Evolutionary conservation across 35 echinoderm and acorn worm species (phyloP).

Genomic region (Anneissia japonica): DNA sequence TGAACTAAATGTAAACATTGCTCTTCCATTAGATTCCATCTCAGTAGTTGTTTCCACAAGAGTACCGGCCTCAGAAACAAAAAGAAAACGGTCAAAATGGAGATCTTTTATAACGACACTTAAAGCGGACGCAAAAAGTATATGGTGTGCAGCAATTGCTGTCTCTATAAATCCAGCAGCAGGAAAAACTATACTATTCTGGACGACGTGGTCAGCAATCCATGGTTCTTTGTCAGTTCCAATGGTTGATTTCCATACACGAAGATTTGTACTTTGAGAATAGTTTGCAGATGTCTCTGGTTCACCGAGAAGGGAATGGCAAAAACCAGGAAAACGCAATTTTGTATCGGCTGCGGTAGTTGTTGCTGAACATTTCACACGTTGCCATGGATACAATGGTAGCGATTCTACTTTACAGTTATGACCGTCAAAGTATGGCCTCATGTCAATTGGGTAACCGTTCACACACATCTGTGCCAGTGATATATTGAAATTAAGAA

Average conservation of each 20-base stretch:
- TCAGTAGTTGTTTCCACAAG: constrained; percentile 14
- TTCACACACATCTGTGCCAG: neutral
- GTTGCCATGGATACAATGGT: constrained; percentile 47
- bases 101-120: neutral
- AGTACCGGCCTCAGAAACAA: neutral
- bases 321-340: neutral
- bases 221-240: constrained; percentile 14
- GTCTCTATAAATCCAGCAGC: constrained; percentile 46
- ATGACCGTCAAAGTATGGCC: neutral
- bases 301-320: constrained; percentile 35
- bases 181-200: constrained; percentile 22
- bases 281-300: neutral
- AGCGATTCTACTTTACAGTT: neutral
- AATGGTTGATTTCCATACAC: constrained; percentile 23
- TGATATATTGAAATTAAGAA: neutral
- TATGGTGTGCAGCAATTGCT: constrained; percentile 12
- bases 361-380: constrained; percentile 6
- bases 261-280: neutral
- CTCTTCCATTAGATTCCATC: neutral
- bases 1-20: neutral
- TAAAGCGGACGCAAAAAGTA: neutral
- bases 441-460: neutral
- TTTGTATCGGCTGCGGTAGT: neutral
- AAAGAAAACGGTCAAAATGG: constrained; percentile 31
- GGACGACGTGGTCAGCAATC: constrained; percentile 39